Percentiles rank a stretch among this genome's conserved stretches.
Evolutionary conservation across 2,888 invertebrate genomes (phyloP).

Genomic region (Napeogenes sylphis): DNA sequence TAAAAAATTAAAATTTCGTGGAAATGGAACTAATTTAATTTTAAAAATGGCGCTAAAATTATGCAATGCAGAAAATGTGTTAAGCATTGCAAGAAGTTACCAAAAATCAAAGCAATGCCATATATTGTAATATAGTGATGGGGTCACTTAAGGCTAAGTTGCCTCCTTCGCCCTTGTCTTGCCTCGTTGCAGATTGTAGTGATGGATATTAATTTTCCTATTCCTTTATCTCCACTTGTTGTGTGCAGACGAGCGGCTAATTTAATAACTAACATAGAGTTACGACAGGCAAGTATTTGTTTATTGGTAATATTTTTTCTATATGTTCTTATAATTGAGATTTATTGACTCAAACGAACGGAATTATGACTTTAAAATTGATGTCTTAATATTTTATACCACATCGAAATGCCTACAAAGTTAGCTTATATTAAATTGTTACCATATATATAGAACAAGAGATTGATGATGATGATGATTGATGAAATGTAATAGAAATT

Average conservation of each 20-base stretch:
- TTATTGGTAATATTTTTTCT: background rate
- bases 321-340: background rate
- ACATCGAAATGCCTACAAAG: too few species aligned
- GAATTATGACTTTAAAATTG: too few species aligned
- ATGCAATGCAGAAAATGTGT: too few species aligned
- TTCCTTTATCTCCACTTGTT: conserved; percentile 59
- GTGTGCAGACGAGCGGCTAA: conserved; percentile 68
- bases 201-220: conserved; percentile 61
- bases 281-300: conserved; percentile 12
- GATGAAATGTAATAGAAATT: too few species aligned
- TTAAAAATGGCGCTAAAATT: too few species aligned
- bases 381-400: too few species aligned
- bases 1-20: too few species aligned
- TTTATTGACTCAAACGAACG: too few species aligned
- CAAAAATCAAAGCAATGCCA: conserved; percentile 1
- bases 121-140: background rate
- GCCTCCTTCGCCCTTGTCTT: conserved; percentile 29
- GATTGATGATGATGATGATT: too few species aligned
- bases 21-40: too few species aligned
- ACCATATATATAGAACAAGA: too few species aligned
- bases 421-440: too few species aligned
- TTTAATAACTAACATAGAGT: conserved; percentile 52
- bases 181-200: conserved; percentile 59
- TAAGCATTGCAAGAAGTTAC: background rate
- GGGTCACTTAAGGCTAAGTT: conserved; percentile 22